These are phyloP conservation scores for Connochaetes taurinus DNA, from an alignment of 2,113 vertebrate species.

Conservation along the genomic window DNA sequence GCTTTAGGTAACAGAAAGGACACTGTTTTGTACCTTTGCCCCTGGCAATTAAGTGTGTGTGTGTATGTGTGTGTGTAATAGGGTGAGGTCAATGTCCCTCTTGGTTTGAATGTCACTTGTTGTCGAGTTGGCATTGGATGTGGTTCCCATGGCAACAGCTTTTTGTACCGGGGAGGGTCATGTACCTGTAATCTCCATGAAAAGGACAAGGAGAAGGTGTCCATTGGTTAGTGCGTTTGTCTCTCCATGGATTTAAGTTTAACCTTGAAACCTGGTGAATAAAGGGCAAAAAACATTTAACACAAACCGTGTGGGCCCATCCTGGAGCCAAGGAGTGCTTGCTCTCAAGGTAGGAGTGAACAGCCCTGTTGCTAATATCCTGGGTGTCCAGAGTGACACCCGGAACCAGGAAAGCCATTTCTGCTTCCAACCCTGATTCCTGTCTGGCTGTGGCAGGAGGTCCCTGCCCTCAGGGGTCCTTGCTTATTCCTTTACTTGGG, in stretches of 20 bases:
- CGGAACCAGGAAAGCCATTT: not conserved
- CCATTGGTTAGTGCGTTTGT: conserved; percentile 73
- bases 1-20: not conserved
- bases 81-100: conserved; percentile 66
- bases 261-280: conserved; percentile 75
- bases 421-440: too few species aligned
- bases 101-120: conserved; percentile 81
- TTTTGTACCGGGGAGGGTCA: conserved; percentile 73
- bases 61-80: not conserved
- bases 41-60: not conserved
- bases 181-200: conserved; percentile 72
- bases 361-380: not conserved
- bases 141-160: conserved; percentile 77
- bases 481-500: not conserved
- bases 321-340: accelerated
- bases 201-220: conserved; percentile 70
- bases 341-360: not conserved
- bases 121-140: conserved; percentile 75
- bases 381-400: not conserved
- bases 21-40: not conserved
- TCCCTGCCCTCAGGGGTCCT: not conserved
- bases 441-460: not conserved
- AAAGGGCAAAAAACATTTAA: conserved; percentile 57
- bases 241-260: conserved; percentile 64
- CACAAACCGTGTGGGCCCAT: too few species aligned